Base-by-base conservation (phyloP, 2,797 vertebrate genomes). In the Ciconia nigra region DNA sequence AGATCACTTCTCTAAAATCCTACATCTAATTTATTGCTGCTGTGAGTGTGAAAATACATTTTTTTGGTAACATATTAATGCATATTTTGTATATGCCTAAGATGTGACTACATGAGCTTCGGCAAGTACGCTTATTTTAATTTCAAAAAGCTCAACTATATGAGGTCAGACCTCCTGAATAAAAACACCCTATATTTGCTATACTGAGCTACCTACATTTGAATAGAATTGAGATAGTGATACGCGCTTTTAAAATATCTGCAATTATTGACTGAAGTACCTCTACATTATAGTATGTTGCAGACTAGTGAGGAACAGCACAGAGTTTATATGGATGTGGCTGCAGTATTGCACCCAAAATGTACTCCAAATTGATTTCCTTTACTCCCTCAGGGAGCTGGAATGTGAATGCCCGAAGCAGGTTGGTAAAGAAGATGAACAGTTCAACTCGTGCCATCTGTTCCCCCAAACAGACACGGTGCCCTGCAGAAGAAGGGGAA, bases 401-500 rank as follows among this genome's bases (percentile, higher is more conserved):
- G 82, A 97, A 97, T 3, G 65, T 97, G 71, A 97, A 98, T 13
- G 94, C 77, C 13, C 86, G 83, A 37, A 98, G 91, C 14, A 98
- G 93, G 57, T 16, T 97, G 39, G 94, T 83, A 25, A 98, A 97
- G 77, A 98, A 44, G 94, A 98, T 92, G 44, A 98, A 99, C 33
- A 99, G 89, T 93, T 99, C 98, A 67, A 91, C 98, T 83, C 97
- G 98, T 18, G 98, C 99, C 93, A 99, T 97, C 42, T 98, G 97
- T 90, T 99, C 98, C 18, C 99, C 99, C 57, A 98, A 74, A 94
- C 99, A 97, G 1, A 94, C 70, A 6, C 83, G 63, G 17, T 96
- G 97, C 16, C 95, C 97, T 98, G 73, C 33, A 89, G 93, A 52
- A 13, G 46, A 47, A 88, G 69, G 61, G 51, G 72, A 21, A 15